These are phyloP conservation scores for Nomia melanderi DNA, from an alignment of 1,140 invertebrate genomes.

Conservation along the genomic window DNA sequence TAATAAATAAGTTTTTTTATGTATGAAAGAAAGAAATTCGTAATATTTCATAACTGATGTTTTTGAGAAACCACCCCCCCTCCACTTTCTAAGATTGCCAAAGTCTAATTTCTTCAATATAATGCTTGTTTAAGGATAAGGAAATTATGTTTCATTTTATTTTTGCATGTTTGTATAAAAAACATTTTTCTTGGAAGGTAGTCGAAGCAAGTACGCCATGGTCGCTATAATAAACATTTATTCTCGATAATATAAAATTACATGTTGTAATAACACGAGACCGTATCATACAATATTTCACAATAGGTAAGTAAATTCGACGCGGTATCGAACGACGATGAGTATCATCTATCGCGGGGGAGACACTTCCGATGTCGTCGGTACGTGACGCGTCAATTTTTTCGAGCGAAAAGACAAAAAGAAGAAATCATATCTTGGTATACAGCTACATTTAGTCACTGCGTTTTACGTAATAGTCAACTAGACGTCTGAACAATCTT, in stretches of 20 bases:
- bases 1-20: too few species aligned
- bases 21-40: too few species aligned
- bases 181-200: too few species aligned
- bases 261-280: constrained; percentile 75
- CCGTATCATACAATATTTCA: constrained; percentile 79
- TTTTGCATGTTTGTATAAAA: too few species aligned
- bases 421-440: constrained; percentile 35
- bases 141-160: too few species aligned
- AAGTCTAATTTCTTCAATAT: too few species aligned
- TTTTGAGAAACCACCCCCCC: too few species aligned
- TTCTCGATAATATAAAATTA: constrained; percentile 79
- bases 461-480: constrained; percentile 23
- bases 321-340: constrained; percentile 35
- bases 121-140: too few species aligned
- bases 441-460: constrained; percentile 27
- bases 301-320: constrained; percentile 59
- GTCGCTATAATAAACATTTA: constrained; percentile 75
- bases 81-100: too few species aligned
- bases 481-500: constrained; percentile 32
- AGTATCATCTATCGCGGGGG: background rate
- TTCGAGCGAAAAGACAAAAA: background rate
- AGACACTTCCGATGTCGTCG: background rate
- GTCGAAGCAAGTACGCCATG: background rate
- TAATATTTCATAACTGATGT: too few species aligned
- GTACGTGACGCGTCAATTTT: background rate